Evolutionary conservation across 2,888 invertebrate genomes (phyloP), one percentile per base, ranked within the genome.

Genomic region (Rosalia funebris): DNA sequence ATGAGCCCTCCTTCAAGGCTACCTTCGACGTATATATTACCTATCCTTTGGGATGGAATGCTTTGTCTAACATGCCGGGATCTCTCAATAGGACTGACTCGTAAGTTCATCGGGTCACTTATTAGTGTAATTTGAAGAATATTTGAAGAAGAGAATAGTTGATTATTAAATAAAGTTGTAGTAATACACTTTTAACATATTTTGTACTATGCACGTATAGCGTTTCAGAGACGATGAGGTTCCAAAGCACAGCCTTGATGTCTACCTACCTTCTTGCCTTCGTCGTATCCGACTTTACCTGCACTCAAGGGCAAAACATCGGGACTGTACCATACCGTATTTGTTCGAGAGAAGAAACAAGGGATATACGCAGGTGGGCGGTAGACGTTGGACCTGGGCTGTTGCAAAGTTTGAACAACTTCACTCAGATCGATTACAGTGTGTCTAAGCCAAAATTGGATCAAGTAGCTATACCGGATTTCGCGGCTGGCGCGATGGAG

Each of bases 1-100:
- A 72, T 39, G 72, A 72, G 39, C 72, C 72, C 1, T 54, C 54
- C 2, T 70, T 62, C 14, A 72, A 72, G 48, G 71, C 72, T 1
- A 53, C 25, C 1, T 72, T 70, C 56, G 57, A 62, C 32, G 59
- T 72, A 11, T 60, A 32, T 14, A 60, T 72, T 3, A 69, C 65
- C 1, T 47, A 66, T 25, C 68, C 71, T 1, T 34, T 7, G 11
- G 60, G 53, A 19, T 41, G 61, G 25, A 66, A 62, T 12, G 68
- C 67, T n/a, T 55, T 65, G 19, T 57, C 61, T 12, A 70, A 68
- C 34, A 68, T 59, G 25, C 63, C 60, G 11, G 66, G 52, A 32
- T 37, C 25, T 16, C 7, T 44, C 1, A 14, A 45, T 9, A 15
- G 48, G 7, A 48, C 4, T n/a, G 57, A 46, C 25, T 5, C 1